phyloP scores from a whole-genome alignment of 2,888 invertebrate genomes.

The Dicyrtoma fusca region DNA sequence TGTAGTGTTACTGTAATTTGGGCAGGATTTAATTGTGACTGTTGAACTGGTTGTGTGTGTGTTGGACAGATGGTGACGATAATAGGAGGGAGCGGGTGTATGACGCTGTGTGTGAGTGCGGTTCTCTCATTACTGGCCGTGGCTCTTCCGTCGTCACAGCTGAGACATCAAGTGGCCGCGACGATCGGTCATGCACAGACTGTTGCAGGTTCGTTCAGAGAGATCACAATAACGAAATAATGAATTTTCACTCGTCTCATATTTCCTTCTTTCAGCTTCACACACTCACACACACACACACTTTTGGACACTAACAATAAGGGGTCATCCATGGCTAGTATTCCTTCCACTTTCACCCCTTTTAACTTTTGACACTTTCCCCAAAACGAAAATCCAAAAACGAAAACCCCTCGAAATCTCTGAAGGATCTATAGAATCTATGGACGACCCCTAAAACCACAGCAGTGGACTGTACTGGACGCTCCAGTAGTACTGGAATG shows the following conservation, averaged over 20 bases:
- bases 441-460: too few species aligned
- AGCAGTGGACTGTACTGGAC: too few species aligned
- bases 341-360: too few species aligned
- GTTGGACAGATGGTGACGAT: conserved; percentile 45
- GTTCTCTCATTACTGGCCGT: conserved; percentile 46
- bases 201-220: conserved; percentile 45
- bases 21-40: conserved; percentile 20
- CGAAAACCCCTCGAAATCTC: too few species aligned
- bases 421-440: too few species aligned
- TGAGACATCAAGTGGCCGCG: conserved; percentile 45
- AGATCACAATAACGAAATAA: not conserved
- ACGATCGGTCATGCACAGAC: conserved; percentile 49
- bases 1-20: too few species aligned
- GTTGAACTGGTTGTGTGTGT: conserved; percentile 4
- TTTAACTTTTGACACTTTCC: too few species aligned
- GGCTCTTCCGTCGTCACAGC: conserved; percentile 45
- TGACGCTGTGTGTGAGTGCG: conserved; percentile 45
- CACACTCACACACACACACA: not conserved
- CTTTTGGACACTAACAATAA: not conserved
- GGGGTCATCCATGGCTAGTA: not conserved
- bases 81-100: conserved; percentile 47
- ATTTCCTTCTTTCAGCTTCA: not conserved
- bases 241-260: not conserved
- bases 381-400: too few species aligned
- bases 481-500: too few species aligned